A percentile compares a stretch with the other conserved stretches of the same genome.
phyloP scores from a whole-genome alignment of 2,113 vertebrate species.

The Silurus asotus region DNA sequence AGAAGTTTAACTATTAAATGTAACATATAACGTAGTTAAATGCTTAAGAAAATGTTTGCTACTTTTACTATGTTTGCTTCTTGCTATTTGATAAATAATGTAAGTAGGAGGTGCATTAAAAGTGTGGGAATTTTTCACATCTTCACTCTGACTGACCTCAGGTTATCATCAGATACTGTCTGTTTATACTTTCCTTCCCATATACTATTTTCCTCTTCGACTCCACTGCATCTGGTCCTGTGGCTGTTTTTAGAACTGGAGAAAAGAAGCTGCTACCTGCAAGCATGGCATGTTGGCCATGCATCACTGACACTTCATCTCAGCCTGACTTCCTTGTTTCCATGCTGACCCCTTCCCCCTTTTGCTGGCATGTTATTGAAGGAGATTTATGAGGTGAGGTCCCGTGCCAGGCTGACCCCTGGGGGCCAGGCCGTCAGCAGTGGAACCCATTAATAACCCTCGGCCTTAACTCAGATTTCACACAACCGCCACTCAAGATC shows the following conservation, averaged over 20 bases:
- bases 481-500: slow-evolving; percentile 53
- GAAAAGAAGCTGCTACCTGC: slow-evolving; percentile 53
- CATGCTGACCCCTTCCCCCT: slow-evolving; percentile 81
- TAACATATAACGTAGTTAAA: not conserved
- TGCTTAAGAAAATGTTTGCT: not conserved
- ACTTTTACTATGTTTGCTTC: no score
- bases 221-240: slow-evolving; percentile 53
- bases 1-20: not conserved
- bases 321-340: slow-evolving; percentile 88
- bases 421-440: slow-evolving; percentile 78
- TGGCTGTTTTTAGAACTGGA: slow-evolving; percentile 47
- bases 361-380: slow-evolving; percentile 88
- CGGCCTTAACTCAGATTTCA: slow-evolving; percentile 70
- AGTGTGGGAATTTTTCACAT: slow-evolving; percentile 41
- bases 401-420: slow-evolving; percentile 87
- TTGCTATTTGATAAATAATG: not conserved
- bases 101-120: slow-evolving; percentile 20
- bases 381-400: slow-evolving; percentile 92
- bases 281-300: slow-evolving; percentile 69
- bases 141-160: slow-evolving; percentile 20
- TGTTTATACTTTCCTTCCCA: not conserved
- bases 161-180: not conserved
- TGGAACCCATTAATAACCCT: slow-evolving; percentile 90
- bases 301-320: slow-evolving; percentile 92
- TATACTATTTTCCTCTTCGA: slow-evolving; percentile 13